Base-by-base conservation (phyloP, 1,140 invertebrate genomes). In the Lordiphosa collinella region DNA sequence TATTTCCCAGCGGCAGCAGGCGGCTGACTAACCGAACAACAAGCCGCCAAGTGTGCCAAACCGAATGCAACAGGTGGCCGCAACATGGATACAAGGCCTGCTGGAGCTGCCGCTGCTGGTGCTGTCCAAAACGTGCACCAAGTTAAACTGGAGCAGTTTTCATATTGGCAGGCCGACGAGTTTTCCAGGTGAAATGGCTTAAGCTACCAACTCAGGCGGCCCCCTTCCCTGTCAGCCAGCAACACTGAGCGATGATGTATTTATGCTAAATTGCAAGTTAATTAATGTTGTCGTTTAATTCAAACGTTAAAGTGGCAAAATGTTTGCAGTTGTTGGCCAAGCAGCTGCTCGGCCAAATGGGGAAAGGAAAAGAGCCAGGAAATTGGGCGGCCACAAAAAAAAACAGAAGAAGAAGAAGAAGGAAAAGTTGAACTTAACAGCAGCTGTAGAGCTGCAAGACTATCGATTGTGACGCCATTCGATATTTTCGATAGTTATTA, bases 191-290 rank as follows among this genome's bases (percentile, higher is more conserved):
- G 75, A 79, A 79, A 79, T 73, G 68, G 22, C 56, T 31, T 14
- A 8, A 8, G 13, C 29, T n/a, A 8, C 18, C 4, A 10, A 31
- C 31, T 35, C 44, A 18, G 3, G 18, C 18, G 18, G n/a, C 7
- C 25, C 37, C 8, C 37, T 11, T 35, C 43, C 34, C 25, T 34
- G 40, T 11, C 56, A 38, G 36, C 38, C 32, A 44, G 6, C 14
- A 40, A 22, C 70, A 44, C 52, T 75, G 75, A 82, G 75, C 75
- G 75, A 80, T 80, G 75, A 80, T 80, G 75, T 80, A 82, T 80
- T 80, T 82, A 80, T 80, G 75, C 75, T 80, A 80, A 80, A 82
- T 82, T 80, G 75, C 75, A 82, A 80, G 75, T 80, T 80, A 80
- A 80, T 80, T 80, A 68, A 68, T 68, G 65, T 68, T 68, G 65